Percentiles rank a stretch among this genome's conserved stretches.
Evolutionary conservation across 23 tunicate species (phyloP).

Genomic region (Phallusia fumigata): DNA sequence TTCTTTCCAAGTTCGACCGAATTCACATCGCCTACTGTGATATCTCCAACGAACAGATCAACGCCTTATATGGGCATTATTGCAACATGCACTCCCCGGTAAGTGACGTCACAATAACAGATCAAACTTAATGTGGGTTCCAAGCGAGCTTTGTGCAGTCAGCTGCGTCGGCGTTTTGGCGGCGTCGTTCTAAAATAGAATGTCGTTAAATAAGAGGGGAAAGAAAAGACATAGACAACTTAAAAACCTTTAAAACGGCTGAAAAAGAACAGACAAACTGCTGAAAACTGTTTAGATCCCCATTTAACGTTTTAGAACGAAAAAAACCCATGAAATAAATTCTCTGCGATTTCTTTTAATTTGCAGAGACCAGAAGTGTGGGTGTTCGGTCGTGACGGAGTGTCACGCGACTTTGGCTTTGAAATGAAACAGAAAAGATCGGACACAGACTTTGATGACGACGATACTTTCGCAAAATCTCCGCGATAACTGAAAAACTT

Average conservation of each 20-base stretch:
- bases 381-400: slow-evolving; percentile 27
- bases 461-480: not conserved
- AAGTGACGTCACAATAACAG: not conserved
- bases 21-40: slow-evolving; percentile 49
- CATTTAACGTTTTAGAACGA: no score
- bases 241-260: no score
- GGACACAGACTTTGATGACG: not conserved
- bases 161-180: no score
- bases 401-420: slow-evolving; percentile 32
- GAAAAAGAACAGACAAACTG: no score
- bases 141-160: no score
- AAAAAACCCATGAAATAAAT: no score
- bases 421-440: not conserved
- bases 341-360: no score
- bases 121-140: not conserved
- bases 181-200: no score
- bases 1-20: slow-evolving; percentile 31
- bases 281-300: no score
- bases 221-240: no score
- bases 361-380: slow-evolving; percentile 54
- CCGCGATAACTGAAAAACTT: no score
- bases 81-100: slow-evolving; percentile 26
- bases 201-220: no score
- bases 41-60: slow-evolving; percentile 5
- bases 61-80: slow-evolving; percentile 16